Percentiles rank a stretch among this genome's conserved stretches.
These are phyloP conservation scores for Camponotus vicinus DNA, from an alignment of 1,140 invertebrate genomes.

Conservation along the genomic window DNA sequence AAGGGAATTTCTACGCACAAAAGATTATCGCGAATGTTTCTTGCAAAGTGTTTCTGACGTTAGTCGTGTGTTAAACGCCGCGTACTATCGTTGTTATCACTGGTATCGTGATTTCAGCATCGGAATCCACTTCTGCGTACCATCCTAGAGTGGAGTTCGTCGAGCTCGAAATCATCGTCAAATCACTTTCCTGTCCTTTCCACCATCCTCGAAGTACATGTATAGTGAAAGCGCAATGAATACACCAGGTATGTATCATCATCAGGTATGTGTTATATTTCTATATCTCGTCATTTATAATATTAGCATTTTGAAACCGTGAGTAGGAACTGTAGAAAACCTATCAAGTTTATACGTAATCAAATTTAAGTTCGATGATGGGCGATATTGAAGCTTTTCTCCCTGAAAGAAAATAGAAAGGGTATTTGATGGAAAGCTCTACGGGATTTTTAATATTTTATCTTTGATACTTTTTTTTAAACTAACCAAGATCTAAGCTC, in stretches of 20 bases:
- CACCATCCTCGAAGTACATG: background rate
- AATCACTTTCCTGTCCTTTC: background rate
- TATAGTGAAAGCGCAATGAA: background rate
- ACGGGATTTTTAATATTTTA: background rate
- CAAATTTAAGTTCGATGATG: too few species aligned
- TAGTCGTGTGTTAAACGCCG: too few species aligned
- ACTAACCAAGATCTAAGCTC: background rate
- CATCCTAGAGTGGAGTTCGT: background rate
- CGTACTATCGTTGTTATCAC: background rate
- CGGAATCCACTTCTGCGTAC: background rate
- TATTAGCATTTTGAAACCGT: background rate
- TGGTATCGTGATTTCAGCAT: slow-evolving; percentile 9
- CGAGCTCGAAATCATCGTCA: too few species aligned
- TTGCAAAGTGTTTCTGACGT: background rate
- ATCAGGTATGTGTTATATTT: background rate
- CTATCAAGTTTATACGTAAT: too few species aligned
- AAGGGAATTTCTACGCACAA: background rate
- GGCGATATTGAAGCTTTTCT: too few species aligned
- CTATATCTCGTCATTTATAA: background rate
- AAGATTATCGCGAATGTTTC: background rate
- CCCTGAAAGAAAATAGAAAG: too few species aligned
- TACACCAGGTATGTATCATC: background rate
- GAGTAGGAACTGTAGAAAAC: too few species aligned
- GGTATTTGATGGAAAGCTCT: background rate
- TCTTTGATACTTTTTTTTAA: background rate